Conservation (phyloP, 2,797 vertebrate species). For the Sarcoramphus papa region DNA sequence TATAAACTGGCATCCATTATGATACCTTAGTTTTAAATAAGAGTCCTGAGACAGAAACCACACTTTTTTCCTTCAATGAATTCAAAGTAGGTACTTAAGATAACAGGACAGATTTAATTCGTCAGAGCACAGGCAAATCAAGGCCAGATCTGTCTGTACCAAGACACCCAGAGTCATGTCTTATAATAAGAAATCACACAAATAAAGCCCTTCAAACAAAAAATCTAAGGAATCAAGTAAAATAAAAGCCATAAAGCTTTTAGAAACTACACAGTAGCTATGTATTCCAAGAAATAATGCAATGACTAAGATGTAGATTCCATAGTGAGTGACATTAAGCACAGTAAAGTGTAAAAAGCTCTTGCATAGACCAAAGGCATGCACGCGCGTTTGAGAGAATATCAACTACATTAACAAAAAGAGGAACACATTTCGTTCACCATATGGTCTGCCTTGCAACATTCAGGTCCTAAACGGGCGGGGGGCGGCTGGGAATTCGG, state of each 20-base stretch:
- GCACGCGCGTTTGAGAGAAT: rapidly evolving
- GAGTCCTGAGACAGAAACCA: not conserved
- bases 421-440: not conserved
- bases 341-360: rapidly evolving
- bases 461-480: rapidly evolving
- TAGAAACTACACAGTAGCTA: not conserved
- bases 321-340: not conserved
- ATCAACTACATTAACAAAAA: rapidly evolving
- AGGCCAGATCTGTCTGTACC: not conserved
- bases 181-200: not conserved
- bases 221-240: not conserved
- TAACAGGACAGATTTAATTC: not conserved
- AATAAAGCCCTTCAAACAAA: not conserved
- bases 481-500: rapidly evolving
- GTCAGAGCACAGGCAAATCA: not conserved
- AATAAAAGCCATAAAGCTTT: not conserved
- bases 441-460: not conserved
- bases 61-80: not conserved
- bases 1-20: not conserved
- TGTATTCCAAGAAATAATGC: not conserved
- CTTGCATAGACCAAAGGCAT: rapidly evolving
- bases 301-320: not conserved
- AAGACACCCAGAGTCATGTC: rapidly evolving
- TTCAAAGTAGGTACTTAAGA: not conserved
- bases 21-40: not conserved